Conservation (phyloP, 2,888 invertebrate species). For the Drosophila lacicola region DNA sequence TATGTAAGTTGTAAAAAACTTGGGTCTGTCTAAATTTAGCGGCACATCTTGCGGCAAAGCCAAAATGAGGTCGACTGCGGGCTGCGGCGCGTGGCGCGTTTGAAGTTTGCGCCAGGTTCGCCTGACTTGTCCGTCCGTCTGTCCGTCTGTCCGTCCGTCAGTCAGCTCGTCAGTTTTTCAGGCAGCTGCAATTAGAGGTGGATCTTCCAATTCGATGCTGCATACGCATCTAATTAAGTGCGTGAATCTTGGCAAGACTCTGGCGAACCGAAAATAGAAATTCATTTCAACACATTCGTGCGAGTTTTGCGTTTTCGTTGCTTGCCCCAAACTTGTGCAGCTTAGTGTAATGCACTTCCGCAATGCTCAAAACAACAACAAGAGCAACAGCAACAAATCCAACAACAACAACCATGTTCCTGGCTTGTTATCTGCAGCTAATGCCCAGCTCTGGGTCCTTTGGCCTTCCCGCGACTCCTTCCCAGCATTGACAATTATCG, state of each 20-base stretch:
- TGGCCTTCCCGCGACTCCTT: background rate
- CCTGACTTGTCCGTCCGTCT: constrained; percentile 1
- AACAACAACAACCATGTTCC: constrained; percentile 34
- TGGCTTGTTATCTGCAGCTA: constrained; percentile 61
- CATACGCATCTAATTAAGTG: constrained; percentile 74
- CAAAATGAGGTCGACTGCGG: constrained; percentile 66
- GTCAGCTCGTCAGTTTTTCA: constrained; percentile 6
- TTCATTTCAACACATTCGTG: constrained; percentile 63
- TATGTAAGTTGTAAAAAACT: constrained; percentile 43
- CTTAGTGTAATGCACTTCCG: constrained; percentile 49
- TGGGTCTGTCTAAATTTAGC: constrained; percentile 64
- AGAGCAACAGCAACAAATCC: constrained; percentile 33
- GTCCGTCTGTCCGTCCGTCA: background rate
- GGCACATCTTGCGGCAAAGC: constrained; percentile 41
- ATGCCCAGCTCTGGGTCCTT: constrained; percentile 37
- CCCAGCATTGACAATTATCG: constrained; percentile 63
- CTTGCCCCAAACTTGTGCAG: constrained; percentile 6
- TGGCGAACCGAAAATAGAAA: constrained; percentile 59
- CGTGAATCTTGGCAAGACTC: constrained; percentile 73
- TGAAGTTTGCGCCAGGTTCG: constrained; percentile 57
- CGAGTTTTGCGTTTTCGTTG: background rate
- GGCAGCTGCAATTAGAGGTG: constrained; percentile 70
- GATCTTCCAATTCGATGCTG: constrained; percentile 49
- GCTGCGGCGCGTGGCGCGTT: constrained; percentile 49
- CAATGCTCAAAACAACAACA: constrained; percentile 21